Evolutionary conservation across 2,888 invertebrate genomes (phyloP).

Genomic region (Spodoptera exigua): DNA sequence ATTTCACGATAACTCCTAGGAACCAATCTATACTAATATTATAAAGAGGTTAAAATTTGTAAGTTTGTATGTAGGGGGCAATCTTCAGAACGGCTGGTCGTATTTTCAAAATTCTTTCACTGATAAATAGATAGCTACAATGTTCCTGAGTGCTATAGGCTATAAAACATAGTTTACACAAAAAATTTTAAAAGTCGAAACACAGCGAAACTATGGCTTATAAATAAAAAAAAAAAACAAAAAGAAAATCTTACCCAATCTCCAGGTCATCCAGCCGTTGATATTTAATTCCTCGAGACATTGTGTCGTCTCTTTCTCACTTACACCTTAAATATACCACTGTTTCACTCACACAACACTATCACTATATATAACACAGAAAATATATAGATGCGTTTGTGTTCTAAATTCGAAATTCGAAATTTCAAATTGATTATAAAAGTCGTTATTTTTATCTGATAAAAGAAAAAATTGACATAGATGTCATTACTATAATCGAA

Average conservation of each 20-base stretch:
- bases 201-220: no score
- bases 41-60: no score
- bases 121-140: no score
- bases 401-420: slow-evolving; percentile 45
- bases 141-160: no score
- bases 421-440: slow-evolving; percentile 30
- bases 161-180: no score
- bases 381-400: slow-evolving; percentile 37
- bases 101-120: no score
- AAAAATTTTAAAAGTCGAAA: no score
- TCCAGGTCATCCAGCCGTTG: slow-evolving; percentile 77
- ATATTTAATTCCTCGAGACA: slow-evolving; percentile 77
- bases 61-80: no score
- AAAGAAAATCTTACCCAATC: slow-evolving; percentile 70
- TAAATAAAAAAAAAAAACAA: background rate
- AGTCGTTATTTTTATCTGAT: slow-evolving; percentile 18
- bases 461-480: background rate
- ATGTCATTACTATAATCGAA: no score
- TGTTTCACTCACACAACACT: slow-evolving; percentile 58
- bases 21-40: no score
- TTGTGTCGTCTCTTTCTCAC: slow-evolving; percentile 66
- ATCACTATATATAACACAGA: slow-evolving; percentile 35
- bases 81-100: no score
- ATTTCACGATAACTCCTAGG: no score
- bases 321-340: slow-evolving; percentile 43